Base-by-base conservation (phyloP, 2,113 vertebrate species). In the Epinephelus moara region DNA sequence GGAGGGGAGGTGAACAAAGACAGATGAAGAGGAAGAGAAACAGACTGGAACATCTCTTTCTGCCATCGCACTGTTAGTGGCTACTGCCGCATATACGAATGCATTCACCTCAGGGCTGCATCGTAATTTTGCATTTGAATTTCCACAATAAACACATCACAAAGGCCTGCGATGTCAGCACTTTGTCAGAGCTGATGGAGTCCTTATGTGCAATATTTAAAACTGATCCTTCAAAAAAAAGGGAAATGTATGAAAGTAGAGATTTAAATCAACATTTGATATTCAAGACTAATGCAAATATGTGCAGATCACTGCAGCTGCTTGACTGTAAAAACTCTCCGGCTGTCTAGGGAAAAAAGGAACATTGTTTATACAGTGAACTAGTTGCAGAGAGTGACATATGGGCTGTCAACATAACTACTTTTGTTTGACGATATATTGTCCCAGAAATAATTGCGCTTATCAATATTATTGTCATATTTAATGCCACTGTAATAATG, bases 1-100 rank as follows among this genome's bases (percentile, higher is more conserved):
- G 80, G 70, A 78, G 72, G 73, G 70, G 84, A 68, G 78, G 82
- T 94, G 95, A 95, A 93, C 93, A 95, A 94, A 96, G 95, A 95
- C 92, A 95, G 95, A 96, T 94, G 89, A 94, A 89, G 93, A 95
- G 78, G 74, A 92, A 92, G 91, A 96, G 93, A 95, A 91, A 93
- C 93, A 95, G 94, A 93, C 62, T 90, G 90, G 94, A 95, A 88
- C 84, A 80, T 90, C 82, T 93, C 88, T 92, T 78, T 91, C 63
- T 82, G 62, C 70, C 30, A 52, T 69, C 19, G 18, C 63, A 21
- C 63, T 11, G 10, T 87, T 62, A 56, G 66, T 10, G 53, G 81
- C 60, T 18, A 74, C n/a, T 7, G 14, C 73, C n/a, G n/a, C 56
- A 78, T 62, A 37, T 75, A 70, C 57, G 37, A 67, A 73, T 55